Percentiles rank a stretch among this genome's conserved stretches.
These are phyloP conservation scores for Oopsacas minuta DNA, from an alignment of 37 sponge, comb jelly and placozoan genomes.

Conservation along the genomic window DNA sequence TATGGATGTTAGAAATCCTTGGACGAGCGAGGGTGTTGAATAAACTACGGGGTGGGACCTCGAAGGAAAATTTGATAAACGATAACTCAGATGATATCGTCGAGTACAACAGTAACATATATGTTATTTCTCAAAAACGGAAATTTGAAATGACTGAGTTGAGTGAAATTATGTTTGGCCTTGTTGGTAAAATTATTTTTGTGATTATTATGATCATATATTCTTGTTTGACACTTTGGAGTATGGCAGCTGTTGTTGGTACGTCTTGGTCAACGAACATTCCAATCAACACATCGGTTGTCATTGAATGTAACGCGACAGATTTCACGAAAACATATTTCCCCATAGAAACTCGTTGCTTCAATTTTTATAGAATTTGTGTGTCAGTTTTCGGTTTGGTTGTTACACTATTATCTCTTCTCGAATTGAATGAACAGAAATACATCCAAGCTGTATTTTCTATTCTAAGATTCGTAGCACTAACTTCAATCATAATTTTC, in stretches of 20 bases:
- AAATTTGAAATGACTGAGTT: constrained; percentile 68
- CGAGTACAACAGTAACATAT: background rate
- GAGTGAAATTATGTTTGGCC: constrained; percentile 45
- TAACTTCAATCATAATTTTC: constrained; percentile 48
- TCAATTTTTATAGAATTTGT: constrained; percentile 49
- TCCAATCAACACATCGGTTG: constrained; percentile 36
- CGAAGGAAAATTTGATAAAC: background rate
- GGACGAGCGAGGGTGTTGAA: background rate
- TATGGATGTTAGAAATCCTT: constrained; percentile 1
- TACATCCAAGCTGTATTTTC: constrained; percentile 64
- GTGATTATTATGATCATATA: constrained; percentile 47
- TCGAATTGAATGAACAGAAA: constrained; percentile 71
- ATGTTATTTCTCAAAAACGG: constrained; percentile 16
- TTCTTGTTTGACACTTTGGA: constrained; percentile 38
- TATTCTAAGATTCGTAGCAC: constrained; percentile 46
- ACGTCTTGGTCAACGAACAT: constrained; percentile 75
- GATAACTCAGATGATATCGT: background rate
- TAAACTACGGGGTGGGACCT: background rate
- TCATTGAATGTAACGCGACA: constrained; percentile 29
- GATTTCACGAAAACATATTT: constrained; percentile 37
- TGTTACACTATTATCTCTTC: constrained; percentile 38
- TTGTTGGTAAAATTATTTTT: constrained; percentile 37
- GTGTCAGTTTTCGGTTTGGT: constrained; percentile 53
- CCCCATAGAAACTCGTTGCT: constrained; percentile 36
- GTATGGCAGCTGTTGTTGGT: constrained; percentile 61